These are phyloP conservation scores for Andrena fulva DNA, from an alignment of 2,888 invertebrate genomes.

Conservation along the genomic window DNA sequence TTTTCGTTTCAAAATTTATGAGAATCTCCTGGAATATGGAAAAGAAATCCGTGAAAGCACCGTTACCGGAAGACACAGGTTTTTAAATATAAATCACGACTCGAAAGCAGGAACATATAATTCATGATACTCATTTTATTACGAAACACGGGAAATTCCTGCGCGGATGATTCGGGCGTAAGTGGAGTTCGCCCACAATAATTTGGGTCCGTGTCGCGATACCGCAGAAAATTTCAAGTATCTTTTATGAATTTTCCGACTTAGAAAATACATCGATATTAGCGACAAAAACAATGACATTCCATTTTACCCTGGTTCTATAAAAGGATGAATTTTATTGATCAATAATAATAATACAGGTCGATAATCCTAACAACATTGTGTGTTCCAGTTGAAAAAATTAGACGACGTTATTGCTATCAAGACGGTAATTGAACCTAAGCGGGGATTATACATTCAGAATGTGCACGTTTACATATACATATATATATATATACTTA, in stretches of 20 bases:
- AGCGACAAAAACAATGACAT: neutral
- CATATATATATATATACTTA: conserved; percentile 33
- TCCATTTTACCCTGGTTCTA: conserved; percentile 23
- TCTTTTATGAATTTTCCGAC: neutral
- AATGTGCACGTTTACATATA: conserved; percentile 18
- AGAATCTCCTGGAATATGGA: too few species aligned
- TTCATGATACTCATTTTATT: too few species aligned
- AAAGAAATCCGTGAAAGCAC: too few species aligned
- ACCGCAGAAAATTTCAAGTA: too few species aligned
- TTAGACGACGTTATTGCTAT: conserved; percentile 23
- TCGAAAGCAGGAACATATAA: too few species aligned
- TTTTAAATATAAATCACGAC: too few species aligned
- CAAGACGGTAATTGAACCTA: conserved; percentile 17
- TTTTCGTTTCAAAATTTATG: too few species aligned
- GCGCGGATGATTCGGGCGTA: too few species aligned
- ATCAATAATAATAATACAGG: conserved; percentile 27
- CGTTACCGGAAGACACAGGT: too few species aligned
- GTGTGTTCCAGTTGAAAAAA: neutral
- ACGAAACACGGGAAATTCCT: too few species aligned
- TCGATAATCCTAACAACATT: conserved; percentile 21
- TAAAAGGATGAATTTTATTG: conserved; percentile 48
- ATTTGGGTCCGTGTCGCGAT: too few species aligned
- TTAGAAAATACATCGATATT: neutral
- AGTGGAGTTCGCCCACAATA: too few species aligned
- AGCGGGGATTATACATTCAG: conserved; percentile 22